Evolutionary conservation across 2,113 vertebrate species (phyloP).

Genomic region (Chiloscyllium plagiosum): DNA sequence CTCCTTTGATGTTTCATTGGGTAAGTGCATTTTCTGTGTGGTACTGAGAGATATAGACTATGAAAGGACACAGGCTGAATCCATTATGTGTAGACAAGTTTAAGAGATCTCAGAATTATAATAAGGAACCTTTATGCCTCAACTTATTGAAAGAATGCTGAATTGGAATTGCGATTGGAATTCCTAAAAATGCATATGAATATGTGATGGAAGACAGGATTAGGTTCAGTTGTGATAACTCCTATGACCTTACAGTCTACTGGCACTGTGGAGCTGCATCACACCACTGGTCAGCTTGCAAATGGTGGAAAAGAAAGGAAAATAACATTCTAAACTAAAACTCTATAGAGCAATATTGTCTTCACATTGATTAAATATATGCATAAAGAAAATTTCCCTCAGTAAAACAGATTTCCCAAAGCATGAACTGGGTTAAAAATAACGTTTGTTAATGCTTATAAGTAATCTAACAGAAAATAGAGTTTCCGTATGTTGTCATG

Average conservation of each 20-base stretch:
- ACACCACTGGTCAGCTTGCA: neutral
- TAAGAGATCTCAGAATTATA: neutral
- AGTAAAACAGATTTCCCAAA: neutral
- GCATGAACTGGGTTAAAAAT: conserved; percentile 18
- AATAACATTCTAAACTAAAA: neutral
- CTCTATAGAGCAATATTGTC: neutral
- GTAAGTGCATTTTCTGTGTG: neutral
- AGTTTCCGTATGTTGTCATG: neutral
- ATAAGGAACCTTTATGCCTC: neutral
- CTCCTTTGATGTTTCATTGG: neutral
- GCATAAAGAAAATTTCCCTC: neutral
- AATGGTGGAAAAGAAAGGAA: neutral
- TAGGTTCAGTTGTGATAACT: neutral
- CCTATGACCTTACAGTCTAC: neutral
- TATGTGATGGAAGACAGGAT: neutral
- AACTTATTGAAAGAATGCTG: neutral
- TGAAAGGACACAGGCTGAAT: neutral
- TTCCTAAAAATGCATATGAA: conserved; percentile 8
- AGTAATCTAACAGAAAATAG: neutral
- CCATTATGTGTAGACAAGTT: neutral
- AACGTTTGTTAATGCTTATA: neutral
- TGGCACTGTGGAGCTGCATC: neutral
- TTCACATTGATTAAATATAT: neutral
- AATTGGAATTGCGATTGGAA: neutral
- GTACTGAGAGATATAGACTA: neutral